A percentile compares a stretch with the other conserved stretches of the same genome.
Evolutionary conservation across 1,140 invertebrate genomes (phyloP).

Genomic region (Drosophila orena): DNA sequence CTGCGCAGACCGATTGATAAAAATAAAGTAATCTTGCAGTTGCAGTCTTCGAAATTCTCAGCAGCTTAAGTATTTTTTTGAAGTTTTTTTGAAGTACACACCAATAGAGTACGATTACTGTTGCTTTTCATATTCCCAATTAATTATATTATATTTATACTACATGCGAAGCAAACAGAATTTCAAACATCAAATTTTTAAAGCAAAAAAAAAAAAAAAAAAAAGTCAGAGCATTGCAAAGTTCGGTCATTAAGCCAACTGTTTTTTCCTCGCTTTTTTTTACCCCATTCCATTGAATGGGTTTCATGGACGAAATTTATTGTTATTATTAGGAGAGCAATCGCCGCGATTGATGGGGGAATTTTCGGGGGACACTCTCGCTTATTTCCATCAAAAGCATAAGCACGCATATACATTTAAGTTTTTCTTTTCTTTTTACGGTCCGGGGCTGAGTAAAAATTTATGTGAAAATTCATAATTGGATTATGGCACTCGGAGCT

Average conservation of each 20-base stretch:
- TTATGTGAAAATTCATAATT: conserved; percentile 83
- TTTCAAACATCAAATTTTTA: neutral
- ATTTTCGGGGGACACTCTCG: neutral
- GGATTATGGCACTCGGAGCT: conserved; percentile 76
- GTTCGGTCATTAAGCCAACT: neutral
- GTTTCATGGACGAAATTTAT: conserved; percentile 76
- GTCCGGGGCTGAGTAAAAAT: conserved; percentile 61
- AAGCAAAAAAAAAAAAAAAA: neutral
- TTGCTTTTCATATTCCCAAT: no score
- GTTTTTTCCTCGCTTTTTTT: conserved; percentile 15
- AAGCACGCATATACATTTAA: conserved; percentile 39
- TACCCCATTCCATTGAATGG: conserved; percentile 61
- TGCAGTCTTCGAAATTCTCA: conserved; percentile 31
- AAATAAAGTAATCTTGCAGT: conserved; percentile 48
- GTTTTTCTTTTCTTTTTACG: conserved; percentile 11
- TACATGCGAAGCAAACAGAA: neutral
- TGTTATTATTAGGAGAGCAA: conserved; percentile 70
- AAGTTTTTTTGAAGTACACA: conserved; percentile 5
- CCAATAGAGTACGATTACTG: neutral
- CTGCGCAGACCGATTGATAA: conserved; percentile 38
- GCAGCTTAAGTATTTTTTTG: conserved; percentile 29
- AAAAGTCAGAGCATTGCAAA: conserved; percentile 1
- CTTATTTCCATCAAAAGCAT: conserved; percentile 56
- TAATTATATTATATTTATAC: neutral
- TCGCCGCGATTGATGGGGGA: conserved; percentile 6